A percentile compares a stretch with the other conserved stretches of the same genome.
Evolutionary conservation across 2,113 vertebrate species (phyloP).

Genomic region (Capreolus pygargus): DNA sequence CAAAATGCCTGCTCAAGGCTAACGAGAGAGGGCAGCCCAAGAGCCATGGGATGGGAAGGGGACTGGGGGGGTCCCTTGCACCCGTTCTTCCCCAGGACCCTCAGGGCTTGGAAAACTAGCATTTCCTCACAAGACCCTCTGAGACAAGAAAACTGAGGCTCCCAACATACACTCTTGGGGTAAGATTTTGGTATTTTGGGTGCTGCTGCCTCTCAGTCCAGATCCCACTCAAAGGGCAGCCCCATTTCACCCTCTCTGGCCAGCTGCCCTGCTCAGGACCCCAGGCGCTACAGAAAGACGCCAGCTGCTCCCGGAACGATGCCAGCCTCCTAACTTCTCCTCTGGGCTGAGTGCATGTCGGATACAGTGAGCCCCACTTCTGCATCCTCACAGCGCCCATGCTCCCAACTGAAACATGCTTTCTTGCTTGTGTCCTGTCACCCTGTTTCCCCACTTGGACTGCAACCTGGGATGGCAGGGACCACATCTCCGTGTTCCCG

Average conservation of each 20-base stretch:
- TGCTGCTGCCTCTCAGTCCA: not conserved
- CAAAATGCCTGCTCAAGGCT: not conserved
- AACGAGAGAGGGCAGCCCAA: not conserved
- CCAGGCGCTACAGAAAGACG: not conserved
- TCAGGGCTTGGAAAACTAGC: not conserved
- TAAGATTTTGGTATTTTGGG: too few relatives aligned
- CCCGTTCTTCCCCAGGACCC: not conserved
- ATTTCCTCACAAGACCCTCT: not conserved
- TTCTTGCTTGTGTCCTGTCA: fast-evolving
- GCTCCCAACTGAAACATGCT: not conserved
- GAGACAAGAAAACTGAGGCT: not conserved
- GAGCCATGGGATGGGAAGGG: not conserved
- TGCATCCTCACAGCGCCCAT: fast-evolving
- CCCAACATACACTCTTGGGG: not conserved
- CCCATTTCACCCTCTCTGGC: not conserved
- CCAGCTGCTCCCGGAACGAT: not conserved
- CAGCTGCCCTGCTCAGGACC: not conserved
- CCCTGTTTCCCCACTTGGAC: not conserved
- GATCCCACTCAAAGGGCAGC: not conserved
- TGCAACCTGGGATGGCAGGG: not conserved
- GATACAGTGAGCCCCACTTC: not conserved
- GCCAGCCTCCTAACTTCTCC: not conserved
- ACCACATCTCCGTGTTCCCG: not conserved
- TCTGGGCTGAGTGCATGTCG: not conserved
- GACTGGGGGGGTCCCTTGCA: not conserved